Evolutionary conservation across 2,113 vertebrate species (phyloP).

Genomic region (Mohoua ochrocephala): DNA sequence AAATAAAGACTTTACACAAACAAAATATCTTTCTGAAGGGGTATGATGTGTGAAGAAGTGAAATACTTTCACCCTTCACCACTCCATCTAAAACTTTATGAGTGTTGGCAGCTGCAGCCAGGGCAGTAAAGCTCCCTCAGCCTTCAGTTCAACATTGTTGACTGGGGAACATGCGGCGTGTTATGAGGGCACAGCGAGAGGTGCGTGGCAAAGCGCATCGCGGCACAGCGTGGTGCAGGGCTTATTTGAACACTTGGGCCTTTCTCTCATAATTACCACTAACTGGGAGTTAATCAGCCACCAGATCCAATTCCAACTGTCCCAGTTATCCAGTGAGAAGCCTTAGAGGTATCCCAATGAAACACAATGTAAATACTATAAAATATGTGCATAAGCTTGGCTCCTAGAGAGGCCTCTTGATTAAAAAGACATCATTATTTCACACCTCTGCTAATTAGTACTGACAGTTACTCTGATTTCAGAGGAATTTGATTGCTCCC

Average conservation of each 20-base stretch:
- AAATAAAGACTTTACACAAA: background rate
- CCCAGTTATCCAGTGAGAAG: background rate
- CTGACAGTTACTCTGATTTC: background rate
- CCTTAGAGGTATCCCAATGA: constrained; percentile 19
- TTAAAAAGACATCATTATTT: constrained; percentile 48
- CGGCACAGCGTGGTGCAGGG: background rate
- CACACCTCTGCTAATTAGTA: constrained; percentile 21
- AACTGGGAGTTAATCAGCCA: constrained; percentile 17
- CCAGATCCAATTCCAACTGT: background rate
- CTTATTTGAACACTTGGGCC: background rate
- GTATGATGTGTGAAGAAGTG: background rate
- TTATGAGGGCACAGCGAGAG: background rate
- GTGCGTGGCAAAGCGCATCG: background rate
- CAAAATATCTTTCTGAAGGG: background rate
- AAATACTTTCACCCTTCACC: background rate
- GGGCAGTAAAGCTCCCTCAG: background rate
- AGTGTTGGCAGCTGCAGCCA: background rate
- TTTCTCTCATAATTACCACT: constrained; percentile 8
- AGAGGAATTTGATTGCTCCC: constrained; percentile 1
- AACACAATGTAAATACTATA: background rate
- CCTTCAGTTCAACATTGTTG: rapidly evolving
- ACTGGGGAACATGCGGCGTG: rapidly evolving
- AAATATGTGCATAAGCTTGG: background rate
- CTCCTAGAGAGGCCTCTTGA: constrained; percentile 40
- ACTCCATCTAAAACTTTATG: background rate